Conservation (phyloP, 2,888 invertebrate genomes). For the Syrphus vitripennis region DNA sequence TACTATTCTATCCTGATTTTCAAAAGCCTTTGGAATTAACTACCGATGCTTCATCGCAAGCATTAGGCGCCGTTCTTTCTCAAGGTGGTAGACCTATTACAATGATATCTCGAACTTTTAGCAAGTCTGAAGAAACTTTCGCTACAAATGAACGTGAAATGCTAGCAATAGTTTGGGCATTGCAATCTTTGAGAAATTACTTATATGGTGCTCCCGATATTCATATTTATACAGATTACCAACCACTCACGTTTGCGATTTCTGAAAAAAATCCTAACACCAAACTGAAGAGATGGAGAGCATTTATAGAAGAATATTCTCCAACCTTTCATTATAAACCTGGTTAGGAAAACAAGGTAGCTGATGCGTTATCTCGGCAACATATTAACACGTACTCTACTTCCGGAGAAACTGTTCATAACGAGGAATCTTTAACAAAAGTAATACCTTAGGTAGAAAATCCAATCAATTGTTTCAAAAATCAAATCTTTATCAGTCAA, state of each 20-base stretch:
- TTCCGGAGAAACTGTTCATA: background rate
- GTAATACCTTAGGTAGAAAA: no score
- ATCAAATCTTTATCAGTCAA: no score
- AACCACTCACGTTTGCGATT: background rate
- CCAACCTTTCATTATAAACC: background rate
- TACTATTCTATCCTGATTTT: background rate
- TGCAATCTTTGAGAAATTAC: background rate
- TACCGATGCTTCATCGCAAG: background rate
- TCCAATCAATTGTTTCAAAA: no score
- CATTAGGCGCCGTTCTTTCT: background rate
- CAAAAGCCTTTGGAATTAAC: background rate
- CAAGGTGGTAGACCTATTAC: background rate
- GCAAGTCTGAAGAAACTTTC: no score
- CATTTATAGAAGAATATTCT: background rate
- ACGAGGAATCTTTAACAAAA: no score
- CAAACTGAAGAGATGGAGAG: background rate
- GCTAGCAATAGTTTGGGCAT: background rate
- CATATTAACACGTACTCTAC: no score
- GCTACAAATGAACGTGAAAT: background rate
- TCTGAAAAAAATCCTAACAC: no score
- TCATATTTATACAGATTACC: background rate
- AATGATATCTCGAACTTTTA: background rate
- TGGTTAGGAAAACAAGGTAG: background rate
- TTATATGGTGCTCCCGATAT: background rate
- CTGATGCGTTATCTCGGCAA: no score